Conservation (phyloP, 2,888 invertebrate genomes). For the Limnephilus auricula region DNA sequence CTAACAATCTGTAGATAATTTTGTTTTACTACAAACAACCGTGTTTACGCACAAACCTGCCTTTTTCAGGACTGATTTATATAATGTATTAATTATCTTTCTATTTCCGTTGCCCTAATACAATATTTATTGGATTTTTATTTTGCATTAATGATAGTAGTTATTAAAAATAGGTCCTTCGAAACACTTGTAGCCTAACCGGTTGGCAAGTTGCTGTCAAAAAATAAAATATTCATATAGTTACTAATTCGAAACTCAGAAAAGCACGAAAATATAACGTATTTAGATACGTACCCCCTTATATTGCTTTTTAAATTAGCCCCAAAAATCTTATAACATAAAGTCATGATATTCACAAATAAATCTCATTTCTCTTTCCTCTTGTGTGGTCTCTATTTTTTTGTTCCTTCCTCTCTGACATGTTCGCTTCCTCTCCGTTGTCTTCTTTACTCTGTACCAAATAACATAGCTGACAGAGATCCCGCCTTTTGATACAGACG, state of each 20-base stretch:
- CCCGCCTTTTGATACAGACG: slow-evolving; percentile 60
- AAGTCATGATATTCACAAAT: neutral
- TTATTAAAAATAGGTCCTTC: too few relatives aligned
- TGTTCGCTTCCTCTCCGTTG: slow-evolving; percentile 44
- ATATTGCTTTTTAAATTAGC: neutral
- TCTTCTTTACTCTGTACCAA: slow-evolving; percentile 44
- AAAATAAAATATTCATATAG: neutral
- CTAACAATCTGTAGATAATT: too few relatives aligned
- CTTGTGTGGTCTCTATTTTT: slow-evolving; percentile 37
- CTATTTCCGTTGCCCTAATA: neutral
- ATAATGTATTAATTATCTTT: too few relatives aligned
- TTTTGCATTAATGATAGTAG: neutral
- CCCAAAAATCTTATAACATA: neutral
- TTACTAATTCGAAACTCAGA: neutral
- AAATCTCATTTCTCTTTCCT: neutral
- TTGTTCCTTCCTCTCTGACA: slow-evolving; percentile 43
- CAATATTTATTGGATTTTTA: neutral
- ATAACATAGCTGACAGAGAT: slow-evolving; percentile 43
- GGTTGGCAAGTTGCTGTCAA: neutral
- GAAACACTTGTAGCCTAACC: neutral
- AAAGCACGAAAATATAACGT: too few relatives aligned
- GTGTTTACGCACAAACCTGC: too few relatives aligned
- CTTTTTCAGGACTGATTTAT: too few relatives aligned
- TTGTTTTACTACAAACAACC: too few relatives aligned
- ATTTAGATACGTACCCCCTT: neutral